Evolutionary conservation across 2,888 invertebrate genomes (phyloP), one percentile per base, ranked within the genome.

Genomic region (Lordiphosa andalusiaca): DNA sequence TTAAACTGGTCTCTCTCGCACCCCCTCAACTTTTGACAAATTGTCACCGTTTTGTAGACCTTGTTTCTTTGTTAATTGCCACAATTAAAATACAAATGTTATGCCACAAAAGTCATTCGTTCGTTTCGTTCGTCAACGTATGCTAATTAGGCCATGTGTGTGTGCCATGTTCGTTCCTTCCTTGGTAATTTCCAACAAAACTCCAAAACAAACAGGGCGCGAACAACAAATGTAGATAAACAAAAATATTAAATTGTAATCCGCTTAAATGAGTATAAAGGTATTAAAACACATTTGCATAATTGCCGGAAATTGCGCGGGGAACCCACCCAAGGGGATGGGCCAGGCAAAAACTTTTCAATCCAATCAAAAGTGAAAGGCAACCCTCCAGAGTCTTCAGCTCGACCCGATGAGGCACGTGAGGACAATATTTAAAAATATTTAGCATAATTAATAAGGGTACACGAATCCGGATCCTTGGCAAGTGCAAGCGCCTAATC

Each of bases 341-440:
- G 5, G 23, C 23, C 23, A 5, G 4, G 23, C 47, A 41, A 65
- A 71, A 65, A 57, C 55, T 67, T 68, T 63, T 63, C 58, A 77
- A 71, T 77, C 80, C 82, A 80, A 80, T 80, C 80, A 80, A 80
- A 80, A 70, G 66, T 59, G 64, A 74, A 25, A 21, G 23, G 25
- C 41, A 68, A 71, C 58, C 74, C 74, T 73, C 81, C 56, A 70
- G 82, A 68, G 73, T 37, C 66, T 48, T 54, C 39, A 25, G 25
- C 51, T 19, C 41, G 47, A 25, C 25, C 42, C 58, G 12, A 47
- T 52, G 61, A 67, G 65, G 81, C 77, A 87, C 87, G 87, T 87
- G 86, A 87, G 86, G 87, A 86, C 86, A 87, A 87, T 87, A 87
- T 87, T 86, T 85, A 87, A 87, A 86, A 86, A 78, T 86, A 77